These are phyloP conservation scores for Girardinichthys multiradiatus DNA, from an alignment of 2,113 vertebrate species.

Conservation along the genomic window DNA sequence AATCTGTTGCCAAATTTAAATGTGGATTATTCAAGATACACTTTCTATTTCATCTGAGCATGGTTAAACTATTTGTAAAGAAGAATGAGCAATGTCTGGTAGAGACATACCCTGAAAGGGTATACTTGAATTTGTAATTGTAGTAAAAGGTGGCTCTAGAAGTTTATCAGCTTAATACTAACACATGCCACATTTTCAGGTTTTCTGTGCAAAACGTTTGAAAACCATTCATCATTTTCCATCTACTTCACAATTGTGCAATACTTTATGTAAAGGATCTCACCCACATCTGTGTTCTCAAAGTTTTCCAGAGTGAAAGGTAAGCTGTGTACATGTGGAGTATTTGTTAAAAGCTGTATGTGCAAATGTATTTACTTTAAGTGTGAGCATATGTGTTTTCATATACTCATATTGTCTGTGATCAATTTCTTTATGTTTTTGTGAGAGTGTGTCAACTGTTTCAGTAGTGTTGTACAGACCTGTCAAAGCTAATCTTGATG, in stretches of 20 bases:
- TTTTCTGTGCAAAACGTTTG: neutral
- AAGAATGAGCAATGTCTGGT: neutral
- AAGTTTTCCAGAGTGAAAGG: neutral
- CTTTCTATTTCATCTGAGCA: neutral
- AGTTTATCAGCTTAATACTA: neutral
- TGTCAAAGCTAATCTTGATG: conserved; percentile 99
- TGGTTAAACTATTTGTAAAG: neutral
- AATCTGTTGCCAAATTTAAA: neutral
- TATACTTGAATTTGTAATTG: neutral
- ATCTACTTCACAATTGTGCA: neutral
- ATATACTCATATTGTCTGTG: neutral
- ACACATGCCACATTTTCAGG: neutral
- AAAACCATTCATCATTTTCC: neutral
- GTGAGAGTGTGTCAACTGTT: conserved; percentile 22
- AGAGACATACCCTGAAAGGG: neutral
- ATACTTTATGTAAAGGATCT: neutral
- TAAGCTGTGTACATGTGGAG: neutral
- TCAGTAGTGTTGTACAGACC: conserved; percentile 77
- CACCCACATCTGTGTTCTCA: neutral
- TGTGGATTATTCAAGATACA: neutral
- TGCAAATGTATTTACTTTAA: neutral
- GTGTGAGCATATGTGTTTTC: neutral
- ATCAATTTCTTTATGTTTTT: neutral
- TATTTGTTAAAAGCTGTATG: neutral
- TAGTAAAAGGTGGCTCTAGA: neutral